Evolutionary conservation across 2,888 invertebrate species (phyloP).

Genomic region (Ormia ochracea): DNA sequence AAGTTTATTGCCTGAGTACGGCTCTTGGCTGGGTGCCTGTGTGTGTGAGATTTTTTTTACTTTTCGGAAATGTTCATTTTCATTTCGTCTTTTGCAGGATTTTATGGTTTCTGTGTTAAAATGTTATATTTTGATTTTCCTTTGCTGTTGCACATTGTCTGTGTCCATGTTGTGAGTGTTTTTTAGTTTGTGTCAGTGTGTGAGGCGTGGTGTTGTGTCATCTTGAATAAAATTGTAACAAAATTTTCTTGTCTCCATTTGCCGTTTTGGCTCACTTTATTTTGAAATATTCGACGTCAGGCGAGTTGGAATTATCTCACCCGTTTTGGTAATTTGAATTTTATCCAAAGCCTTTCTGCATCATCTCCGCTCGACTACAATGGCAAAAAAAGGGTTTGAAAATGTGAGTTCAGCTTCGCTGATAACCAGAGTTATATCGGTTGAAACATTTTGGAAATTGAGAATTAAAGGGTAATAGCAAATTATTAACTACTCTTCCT

Average conservation of each 20-base stretch:
- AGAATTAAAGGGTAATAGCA: too few relatives aligned
- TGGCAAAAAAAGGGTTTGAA: too few relatives aligned
- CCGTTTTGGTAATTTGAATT: too few relatives aligned
- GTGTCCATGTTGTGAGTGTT: constrained; percentile 6
- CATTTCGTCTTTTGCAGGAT: constrained; percentile 51
- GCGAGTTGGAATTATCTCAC: too few relatives aligned
- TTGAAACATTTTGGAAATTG: too few relatives aligned
- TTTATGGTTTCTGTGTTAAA: constrained; percentile 39
- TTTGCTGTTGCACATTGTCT: constrained; percentile 16
- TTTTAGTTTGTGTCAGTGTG: constrained; percentile 37
- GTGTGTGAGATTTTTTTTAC: constrained; percentile 18
- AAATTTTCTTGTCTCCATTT: constrained; percentile 31
- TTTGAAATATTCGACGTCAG: too few relatives aligned
- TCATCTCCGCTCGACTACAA: too few relatives aligned
- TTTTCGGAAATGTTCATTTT: constrained; percentile 33
- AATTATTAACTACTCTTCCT: too few relatives aligned
- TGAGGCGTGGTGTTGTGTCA: constrained; percentile 18
- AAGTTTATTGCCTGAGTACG: too few relatives aligned
- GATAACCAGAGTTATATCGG: too few relatives aligned
- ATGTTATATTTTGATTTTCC: constrained; percentile 6
- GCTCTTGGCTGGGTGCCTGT: not conserved
- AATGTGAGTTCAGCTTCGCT: too few relatives aligned
- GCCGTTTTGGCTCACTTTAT: not conserved
- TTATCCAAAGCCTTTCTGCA: too few relatives aligned
- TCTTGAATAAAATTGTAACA: constrained; percentile 33